Conservation (phyloP, 1,140 invertebrate species). For the Cheumatopsyche charites region DNA sequence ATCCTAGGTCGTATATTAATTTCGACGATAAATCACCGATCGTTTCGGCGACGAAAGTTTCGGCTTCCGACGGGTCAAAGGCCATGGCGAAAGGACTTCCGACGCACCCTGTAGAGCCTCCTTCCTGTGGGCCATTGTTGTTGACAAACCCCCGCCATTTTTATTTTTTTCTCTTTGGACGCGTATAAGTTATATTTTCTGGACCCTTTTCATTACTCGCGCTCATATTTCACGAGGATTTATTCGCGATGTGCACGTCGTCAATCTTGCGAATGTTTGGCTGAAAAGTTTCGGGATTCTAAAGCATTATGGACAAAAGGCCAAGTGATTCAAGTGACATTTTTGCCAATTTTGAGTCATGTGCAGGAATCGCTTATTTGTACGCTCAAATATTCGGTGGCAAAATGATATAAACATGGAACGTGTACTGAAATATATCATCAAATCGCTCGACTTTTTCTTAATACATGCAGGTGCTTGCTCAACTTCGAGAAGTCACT, state of each 20-base stretch:
- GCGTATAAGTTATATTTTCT: constrained; percentile 30
- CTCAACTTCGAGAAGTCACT: too few relatives aligned
- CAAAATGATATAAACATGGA: too few relatives aligned
- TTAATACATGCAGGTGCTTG: too few relatives aligned
- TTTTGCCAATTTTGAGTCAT: too few relatives aligned
- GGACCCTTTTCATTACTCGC: constrained; percentile 34
- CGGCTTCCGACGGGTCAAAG: constrained; percentile 13
- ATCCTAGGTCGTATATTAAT: constrained; percentile 32
- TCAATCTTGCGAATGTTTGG: constrained; percentile 26
- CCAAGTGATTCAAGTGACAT: too few relatives aligned
- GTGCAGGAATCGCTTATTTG: too few relatives aligned
- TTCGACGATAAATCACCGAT: constrained; percentile 37
- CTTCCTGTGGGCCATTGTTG: constrained; percentile 47
- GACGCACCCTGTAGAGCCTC: constrained; percentile 29
- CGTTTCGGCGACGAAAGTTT: constrained; percentile 34
- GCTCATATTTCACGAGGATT: constrained; percentile 28
- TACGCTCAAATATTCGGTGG: too few relatives aligned
- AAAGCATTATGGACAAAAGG: too few relatives aligned
- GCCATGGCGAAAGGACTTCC: background rate
- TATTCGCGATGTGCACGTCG: constrained; percentile 13
- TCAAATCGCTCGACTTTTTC: too few relatives aligned
- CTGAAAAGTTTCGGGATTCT: too few relatives aligned
- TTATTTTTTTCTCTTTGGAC: constrained; percentile 19
- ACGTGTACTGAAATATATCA: too few relatives aligned
- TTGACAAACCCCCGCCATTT: constrained; percentile 34